Evolutionary conservation across 2,888 invertebrate genomes (phyloP).

Genomic region (Malthinus seriepunctatus): DNA sequence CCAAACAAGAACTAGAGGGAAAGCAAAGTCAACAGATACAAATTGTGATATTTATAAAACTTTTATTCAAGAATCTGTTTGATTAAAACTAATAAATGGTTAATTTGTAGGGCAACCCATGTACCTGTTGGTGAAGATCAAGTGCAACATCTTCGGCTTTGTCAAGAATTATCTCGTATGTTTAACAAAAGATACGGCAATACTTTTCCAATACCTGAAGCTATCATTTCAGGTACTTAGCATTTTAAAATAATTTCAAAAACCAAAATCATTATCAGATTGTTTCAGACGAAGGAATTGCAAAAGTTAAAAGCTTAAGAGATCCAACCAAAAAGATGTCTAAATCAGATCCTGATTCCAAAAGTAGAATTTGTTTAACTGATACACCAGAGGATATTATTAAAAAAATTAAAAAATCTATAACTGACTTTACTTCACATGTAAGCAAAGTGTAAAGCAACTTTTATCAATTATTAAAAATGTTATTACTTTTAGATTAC

Average conservation of each 20-base stretch:
- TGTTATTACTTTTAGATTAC: conserved; percentile 62
- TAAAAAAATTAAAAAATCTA: conserved; percentile 81
- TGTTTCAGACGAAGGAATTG: conserved; percentile 58
- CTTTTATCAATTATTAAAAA: neutral
- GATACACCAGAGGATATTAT: conserved; percentile 73
- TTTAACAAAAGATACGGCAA: conserved; percentile 80
- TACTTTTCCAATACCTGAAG: conserved; percentile 77
- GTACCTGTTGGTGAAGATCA: conserved; percentile 97
- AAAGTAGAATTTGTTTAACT: conserved; percentile 77
- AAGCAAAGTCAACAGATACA: no score
- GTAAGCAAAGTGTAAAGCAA: conserved; percentile 40
- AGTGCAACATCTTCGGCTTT: conserved; percentile 82
- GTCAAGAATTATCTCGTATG: conserved; percentile 75
- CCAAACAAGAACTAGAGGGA: no score
- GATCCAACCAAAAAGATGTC: conserved; percentile 96
- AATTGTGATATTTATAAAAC: no score
- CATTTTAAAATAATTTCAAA: conserved; percentile 11
- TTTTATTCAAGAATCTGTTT: no score
- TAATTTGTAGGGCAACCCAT: conserved; percentile 73
- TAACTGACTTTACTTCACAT: conserved; percentile 86
- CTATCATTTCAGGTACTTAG: conserved; percentile 64
- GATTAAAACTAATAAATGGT: conserved; percentile 12
- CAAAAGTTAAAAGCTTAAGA: conserved; percentile 78
- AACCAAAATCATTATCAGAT: no score
- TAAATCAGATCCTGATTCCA: conserved; percentile 84